These are phyloP conservation scores for Pelecanoides urinatrix DNA, from an alignment of 2,113 vertebrate species.

Conservation along the genomic window DNA sequence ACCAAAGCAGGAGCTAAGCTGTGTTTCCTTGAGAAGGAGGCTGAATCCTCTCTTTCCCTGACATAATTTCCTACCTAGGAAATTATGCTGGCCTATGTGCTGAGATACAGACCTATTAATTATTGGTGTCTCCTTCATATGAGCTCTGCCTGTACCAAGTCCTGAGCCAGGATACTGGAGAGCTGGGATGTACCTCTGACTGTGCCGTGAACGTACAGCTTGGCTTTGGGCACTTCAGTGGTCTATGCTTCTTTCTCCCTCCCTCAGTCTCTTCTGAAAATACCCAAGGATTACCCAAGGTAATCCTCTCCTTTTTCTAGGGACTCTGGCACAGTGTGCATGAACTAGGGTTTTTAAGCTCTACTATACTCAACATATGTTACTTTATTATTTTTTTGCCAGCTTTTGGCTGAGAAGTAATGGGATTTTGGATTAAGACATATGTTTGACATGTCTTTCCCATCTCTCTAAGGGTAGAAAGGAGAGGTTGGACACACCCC, in stretches of 20 bases:
- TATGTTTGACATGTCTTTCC: background rate
- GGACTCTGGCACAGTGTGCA: background rate
- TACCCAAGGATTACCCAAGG: accelerated
- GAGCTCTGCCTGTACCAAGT: background rate
- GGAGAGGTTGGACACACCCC: accelerated
- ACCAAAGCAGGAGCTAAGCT: background rate
- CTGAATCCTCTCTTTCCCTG: background rate
- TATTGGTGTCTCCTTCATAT: background rate
- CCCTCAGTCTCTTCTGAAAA: background rate
- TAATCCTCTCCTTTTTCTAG: background rate
- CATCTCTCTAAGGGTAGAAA: background rate
- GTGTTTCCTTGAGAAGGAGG: background rate
- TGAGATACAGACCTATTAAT: background rate
- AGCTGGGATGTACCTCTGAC: background rate
- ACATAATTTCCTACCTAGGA: background rate
- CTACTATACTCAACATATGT: background rate
- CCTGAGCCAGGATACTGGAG: background rate
- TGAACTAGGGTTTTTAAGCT: background rate
- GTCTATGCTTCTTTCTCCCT: background rate
- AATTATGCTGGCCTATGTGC: background rate
- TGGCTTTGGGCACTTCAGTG: background rate
- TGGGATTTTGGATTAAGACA: background rate
- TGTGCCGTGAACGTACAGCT: accelerated
- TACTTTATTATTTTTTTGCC: background rate
- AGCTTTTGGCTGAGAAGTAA: background rate